phyloP scores from a whole-genome alignment of 1,140 invertebrate species.

The Aphelinus atriplicis region DNA sequence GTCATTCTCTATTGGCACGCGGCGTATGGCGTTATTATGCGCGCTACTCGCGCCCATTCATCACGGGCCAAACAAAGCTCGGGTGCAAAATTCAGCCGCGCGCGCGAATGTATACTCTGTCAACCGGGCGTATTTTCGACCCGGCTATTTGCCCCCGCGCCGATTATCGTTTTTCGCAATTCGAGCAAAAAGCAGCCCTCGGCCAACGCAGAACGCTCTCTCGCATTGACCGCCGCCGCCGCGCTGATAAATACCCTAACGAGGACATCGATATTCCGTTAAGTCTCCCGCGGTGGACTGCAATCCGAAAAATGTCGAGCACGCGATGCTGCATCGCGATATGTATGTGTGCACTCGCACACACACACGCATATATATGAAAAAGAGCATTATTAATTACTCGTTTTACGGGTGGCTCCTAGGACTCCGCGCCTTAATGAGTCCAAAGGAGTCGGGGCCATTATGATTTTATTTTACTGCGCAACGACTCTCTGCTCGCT shows the following conservation, averaged over 20 bases:
- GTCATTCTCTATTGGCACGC: too few relatives aligned
- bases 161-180: background rate
- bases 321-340: constrained; percentile 29
- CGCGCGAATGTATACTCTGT: too few relatives aligned
- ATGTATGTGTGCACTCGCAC: background rate
- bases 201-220: too few relatives aligned
- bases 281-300: constrained; percentile 11
- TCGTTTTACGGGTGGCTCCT: constrained; percentile 46
- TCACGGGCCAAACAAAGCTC: too few relatives aligned
- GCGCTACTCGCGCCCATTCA: too few relatives aligned
- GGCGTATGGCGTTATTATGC: too few relatives aligned
- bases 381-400: constrained; percentile 50
- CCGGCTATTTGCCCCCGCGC: background rate
- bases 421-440: constrained; percentile 47
- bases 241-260: constrained; percentile 16
- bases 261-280: constrained; percentile 20
- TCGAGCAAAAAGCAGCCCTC: background rate
- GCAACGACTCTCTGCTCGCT: too few relatives aligned
- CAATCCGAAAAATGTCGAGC: constrained; percentile 39
- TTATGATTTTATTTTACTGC: background rate
- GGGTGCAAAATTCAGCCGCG: too few relatives aligned
- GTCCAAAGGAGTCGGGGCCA: constrained; percentile 36
- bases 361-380: background rate
- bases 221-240: too few relatives aligned
- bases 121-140: too few relatives aligned